Percentiles rank a stretch among this genome's conserved stretches.
Conservation (phyloP, 2,797 vertebrate genomes). For the Labroides dimidiatus region DNA sequence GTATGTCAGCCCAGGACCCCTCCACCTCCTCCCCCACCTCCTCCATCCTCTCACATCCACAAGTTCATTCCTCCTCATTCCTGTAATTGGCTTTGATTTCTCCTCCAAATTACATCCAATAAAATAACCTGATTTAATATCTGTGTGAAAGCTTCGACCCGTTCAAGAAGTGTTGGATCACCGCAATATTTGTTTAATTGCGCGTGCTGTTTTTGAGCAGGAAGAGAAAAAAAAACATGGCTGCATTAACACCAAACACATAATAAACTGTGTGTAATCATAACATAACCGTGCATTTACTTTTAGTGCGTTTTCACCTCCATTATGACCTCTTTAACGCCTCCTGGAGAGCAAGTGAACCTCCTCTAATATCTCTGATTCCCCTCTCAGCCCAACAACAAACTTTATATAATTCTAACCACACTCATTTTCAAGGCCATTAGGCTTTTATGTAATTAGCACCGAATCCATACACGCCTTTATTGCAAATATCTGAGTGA, state of each 20-base stretch:
- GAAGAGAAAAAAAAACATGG: conserved; percentile 32
- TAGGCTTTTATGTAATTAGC: conserved; percentile 94
- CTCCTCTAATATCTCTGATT: conserved; percentile 89
- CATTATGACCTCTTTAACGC: conserved; percentile 61
- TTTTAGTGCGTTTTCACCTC: conserved; percentile 12
- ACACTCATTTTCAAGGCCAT: conserved; percentile 94
- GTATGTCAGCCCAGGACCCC: conserved; percentile 87
- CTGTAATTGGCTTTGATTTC: conserved; percentile 85
- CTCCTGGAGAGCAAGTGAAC: conserved; percentile 87
- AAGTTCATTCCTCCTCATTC: conserved; percentile 85
- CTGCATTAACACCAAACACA: conserved; percentile 18
- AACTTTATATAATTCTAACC: conserved; percentile 94
- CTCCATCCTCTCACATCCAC: conserved; percentile 74
- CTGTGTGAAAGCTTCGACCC: conserved; percentile 76
- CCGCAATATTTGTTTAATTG: conserved; percentile 83
- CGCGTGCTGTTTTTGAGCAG: conserved; percentile 58
- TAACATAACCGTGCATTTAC: conserved; percentile 22
- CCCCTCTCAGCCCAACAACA: conserved; percentile 91
- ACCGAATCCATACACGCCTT: conserved; percentile 92
- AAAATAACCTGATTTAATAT: conserved; percentile 85
- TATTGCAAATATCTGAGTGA: conserved; percentile 93
- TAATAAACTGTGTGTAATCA: neutral
- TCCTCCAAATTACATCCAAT: conserved; percentile 84
- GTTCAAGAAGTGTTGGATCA: conserved; percentile 76
- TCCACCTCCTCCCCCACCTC: conserved; percentile 14